Conservation (phyloP, 2,888 invertebrate genomes). For the Alloscopus bannaensis region DNA sequence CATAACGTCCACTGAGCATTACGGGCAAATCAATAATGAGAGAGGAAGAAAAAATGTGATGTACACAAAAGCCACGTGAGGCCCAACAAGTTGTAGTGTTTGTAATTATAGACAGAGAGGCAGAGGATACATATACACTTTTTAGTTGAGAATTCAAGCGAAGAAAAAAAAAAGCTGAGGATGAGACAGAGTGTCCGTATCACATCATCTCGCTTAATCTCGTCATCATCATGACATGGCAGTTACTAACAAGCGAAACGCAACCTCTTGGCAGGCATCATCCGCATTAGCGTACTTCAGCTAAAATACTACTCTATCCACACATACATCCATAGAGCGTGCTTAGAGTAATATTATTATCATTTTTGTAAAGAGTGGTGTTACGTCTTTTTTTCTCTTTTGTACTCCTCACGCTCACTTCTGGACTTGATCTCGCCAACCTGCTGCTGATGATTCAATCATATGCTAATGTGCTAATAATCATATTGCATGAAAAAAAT, state of each 20-base stretch:
- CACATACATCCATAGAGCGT: not conserved
- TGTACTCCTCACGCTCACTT: slow-evolving; percentile 9
- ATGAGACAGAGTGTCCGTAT: slow-evolving; percentile 43
- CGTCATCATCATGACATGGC: slow-evolving; percentile 57
- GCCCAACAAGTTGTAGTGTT: not conserved
- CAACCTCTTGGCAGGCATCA: slow-evolving; percentile 8
- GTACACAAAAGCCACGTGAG: too few species aligned
- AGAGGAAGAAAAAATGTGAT: too few species aligned
- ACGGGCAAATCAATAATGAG: too few species aligned
- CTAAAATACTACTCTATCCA: not conserved
- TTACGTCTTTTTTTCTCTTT: slow-evolving; percentile 35
- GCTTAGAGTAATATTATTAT: not conserved
- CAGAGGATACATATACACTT: too few species aligned
- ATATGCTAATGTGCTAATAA: slow-evolving; percentile 61
- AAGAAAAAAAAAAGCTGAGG: too few species aligned
- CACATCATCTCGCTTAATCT: slow-evolving; percentile 62
- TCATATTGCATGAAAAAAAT: slow-evolving; percentile 57
- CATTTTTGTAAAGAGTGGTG: not conserved
- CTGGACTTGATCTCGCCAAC: slow-evolving; percentile 42
- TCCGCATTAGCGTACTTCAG: not conserved
- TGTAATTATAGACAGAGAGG: too few species aligned
- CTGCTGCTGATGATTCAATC: slow-evolving; percentile 64
- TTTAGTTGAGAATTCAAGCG: too few species aligned
- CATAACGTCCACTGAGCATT: too few species aligned
- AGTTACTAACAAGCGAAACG: slow-evolving; percentile 51